Base-by-base conservation (phyloP, 92 coral and sea anemone genomes). In the Bergia puertoricense region DNA sequence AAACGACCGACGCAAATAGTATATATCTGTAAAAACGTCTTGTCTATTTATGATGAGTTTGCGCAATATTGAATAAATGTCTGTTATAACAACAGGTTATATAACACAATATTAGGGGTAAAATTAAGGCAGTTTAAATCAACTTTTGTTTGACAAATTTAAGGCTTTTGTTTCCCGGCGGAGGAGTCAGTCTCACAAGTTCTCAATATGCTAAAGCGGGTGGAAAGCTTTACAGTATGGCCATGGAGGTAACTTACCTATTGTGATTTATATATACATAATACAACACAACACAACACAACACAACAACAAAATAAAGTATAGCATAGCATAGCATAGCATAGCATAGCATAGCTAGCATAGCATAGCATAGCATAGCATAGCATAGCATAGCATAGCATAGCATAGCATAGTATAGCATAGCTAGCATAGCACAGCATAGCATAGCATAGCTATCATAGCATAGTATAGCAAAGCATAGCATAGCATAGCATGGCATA, bases 151-250 rank as follows among this genome's bases (percentile, higher is more conserved):
- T 37, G 54, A 8, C 51, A 10, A 20, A 36, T 57, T 20, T 9
- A 57, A 94, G 98, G 10, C 93, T 94, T 22, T 81, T 96, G 42
- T 89, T 96, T 92, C 99, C 99, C 57, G 99, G 99, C 3, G 99
- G 99, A 45, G 91, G 89, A 65, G 95, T 88, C 41, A 77, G 91
- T 89, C 79, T 96, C 73, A 86, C 85, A 57, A 86, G 77, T 15
- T 96, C 99, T 75, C 92, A 87, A 8, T 96, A 95, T 84, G 94
- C 91, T 15, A 69, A 81, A 69, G 92, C 96, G 30, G 96, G 94
- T 41, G 84, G 74, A 48, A 89, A 88, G n/a, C 81, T 96, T 43
- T 96, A 89, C 85, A 89, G 91, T 42, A 89, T 96, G 79, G 98
- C 99, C 74, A 81, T 89, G 57, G 87, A 95, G 94, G 98, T 93